phyloP scores from a whole-genome alignment of 2,888 invertebrate species.

The Rhagonycha lutea region DNA sequence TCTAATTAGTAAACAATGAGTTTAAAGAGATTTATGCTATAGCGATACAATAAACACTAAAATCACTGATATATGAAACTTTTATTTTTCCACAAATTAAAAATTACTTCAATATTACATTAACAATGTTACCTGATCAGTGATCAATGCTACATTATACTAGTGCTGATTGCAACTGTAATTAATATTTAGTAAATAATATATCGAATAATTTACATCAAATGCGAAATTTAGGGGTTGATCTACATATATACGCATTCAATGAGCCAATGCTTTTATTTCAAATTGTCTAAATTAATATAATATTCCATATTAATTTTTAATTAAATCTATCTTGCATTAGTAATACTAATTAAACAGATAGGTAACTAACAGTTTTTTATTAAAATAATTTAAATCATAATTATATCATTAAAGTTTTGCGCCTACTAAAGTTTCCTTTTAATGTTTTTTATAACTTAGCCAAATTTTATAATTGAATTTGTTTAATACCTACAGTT shows the following conservation, averaged over 20 bases:
- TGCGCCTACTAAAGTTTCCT: too few species aligned
- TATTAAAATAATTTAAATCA: too few species aligned
- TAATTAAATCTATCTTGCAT: slow-evolving; percentile 5
- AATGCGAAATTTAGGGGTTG: slow-evolving; percentile 7
- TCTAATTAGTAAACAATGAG: slow-evolving; percentile 39
- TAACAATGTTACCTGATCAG: slow-evolving; percentile 41
- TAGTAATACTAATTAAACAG: neutral
- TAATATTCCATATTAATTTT: slow-evolving; percentile 9
- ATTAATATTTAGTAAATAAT: slow-evolving; percentile 42
- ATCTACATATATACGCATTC: slow-evolving; percentile 5
- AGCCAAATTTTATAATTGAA: too few species aligned
- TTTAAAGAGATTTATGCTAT: slow-evolving; percentile 34
- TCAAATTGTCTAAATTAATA: neutral
- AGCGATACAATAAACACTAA: slow-evolving; percentile 26
- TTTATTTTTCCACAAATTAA: neutral
- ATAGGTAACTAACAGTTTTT: too few species aligned
- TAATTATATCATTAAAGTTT: too few species aligned
- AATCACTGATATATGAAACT: neutral
- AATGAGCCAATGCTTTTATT: slow-evolving; percentile 5
- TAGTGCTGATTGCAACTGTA: slow-evolving; percentile 44
- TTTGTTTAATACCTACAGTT: too few species aligned
- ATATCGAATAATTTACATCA: slow-evolving; percentile 38
- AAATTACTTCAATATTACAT: neutral
- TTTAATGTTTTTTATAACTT: too few species aligned
- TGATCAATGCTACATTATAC: too few species aligned